Base-by-base conservation (phyloP, 1,140 invertebrate genomes). In the Zophobas morio region DNA sequence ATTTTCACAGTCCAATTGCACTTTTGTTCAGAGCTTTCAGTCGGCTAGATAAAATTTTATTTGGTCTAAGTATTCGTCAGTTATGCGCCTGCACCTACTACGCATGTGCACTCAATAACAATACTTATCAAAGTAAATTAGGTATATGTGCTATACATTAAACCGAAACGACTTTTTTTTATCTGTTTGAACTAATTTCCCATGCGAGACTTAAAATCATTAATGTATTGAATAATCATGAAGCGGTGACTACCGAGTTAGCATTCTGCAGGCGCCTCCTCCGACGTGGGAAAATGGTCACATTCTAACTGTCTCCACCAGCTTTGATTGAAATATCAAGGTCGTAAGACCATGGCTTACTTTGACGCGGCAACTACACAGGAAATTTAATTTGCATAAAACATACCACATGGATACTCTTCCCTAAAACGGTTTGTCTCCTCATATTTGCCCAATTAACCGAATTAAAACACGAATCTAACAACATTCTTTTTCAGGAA, bases 311-410 rank as follows among this genome's bases (percentile, higher is more conserved):
- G 60, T 66, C 39, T 42, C 8, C 8, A 20, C 60, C 60, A 42
- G 70, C 8, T 54, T 66, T 40, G 75, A 77, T 72, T 60, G 37
- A 77, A 72, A 72, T 72, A 71, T 72, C 75, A 77, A 77, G 75
- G 75, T 60, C 53, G 57, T 42, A 42, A 57, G 75, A 73, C 75
- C 75, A 77, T 77, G 75, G 66, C 75, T 77, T 72, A 70, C 66
- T 77, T 77, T 42, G 34, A 70, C 46, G 46, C 53, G 49, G 42
- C 53, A 42, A 70, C 36, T 54, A 60, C 32, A 54, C 49, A 66
- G 54, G 60, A 40, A 66, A 49, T 70, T 49, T 20, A 40, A 66
- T 40, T 40, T 42, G 40, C 60, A 54, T 66, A 66, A 20, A 20
- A 20, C 20, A 66, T 76, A 76, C 40, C 60, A 51, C 47, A 66